Evolutionary conservation across 2,888 invertebrate genomes (phyloP).

Genomic region (Stenoptilia bipunctidactyla): DNA sequence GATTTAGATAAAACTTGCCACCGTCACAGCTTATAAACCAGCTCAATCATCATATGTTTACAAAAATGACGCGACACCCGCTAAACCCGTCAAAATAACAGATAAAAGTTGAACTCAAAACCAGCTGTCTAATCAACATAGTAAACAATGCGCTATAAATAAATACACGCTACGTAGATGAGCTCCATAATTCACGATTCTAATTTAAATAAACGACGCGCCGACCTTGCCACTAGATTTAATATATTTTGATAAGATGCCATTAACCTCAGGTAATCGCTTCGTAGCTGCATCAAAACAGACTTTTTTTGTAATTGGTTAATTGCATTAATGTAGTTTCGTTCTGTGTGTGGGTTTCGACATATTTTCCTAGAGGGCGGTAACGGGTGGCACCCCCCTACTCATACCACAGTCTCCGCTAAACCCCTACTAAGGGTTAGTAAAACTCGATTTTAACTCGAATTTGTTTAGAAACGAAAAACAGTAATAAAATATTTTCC

Average conservation of each 20-base stretch:
- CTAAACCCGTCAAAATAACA: too few relatives aligned
- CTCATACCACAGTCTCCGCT: constrained; percentile 30
- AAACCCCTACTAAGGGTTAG: constrained; percentile 29
- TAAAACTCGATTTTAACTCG: constrained; percentile 22
- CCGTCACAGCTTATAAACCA: too few relatives aligned
- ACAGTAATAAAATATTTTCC: too few relatives aligned
- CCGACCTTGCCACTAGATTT: constrained; percentile 1
- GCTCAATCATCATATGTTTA: too few relatives aligned
- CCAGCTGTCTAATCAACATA: too few relatives aligned
- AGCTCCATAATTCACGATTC: background rate
- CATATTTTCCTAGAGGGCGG: constrained; percentile 41
- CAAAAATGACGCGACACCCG: too few relatives aligned
- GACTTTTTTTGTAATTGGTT: constrained; percentile 53
- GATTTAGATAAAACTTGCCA: too few relatives aligned
- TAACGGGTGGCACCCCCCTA: constrained; percentile 22
- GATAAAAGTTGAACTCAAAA: too few relatives aligned
- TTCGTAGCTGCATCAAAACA: constrained; percentile 7
- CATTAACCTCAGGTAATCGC: constrained; percentile 11
- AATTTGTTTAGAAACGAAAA: background rate
- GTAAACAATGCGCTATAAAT: too few relatives aligned
- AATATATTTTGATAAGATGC: constrained; percentile 11
- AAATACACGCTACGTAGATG: background rate
- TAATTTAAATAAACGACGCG: background rate
- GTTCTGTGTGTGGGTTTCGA: constrained; percentile 46
- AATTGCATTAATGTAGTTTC: constrained; percentile 63